Base-by-base conservation (phyloP, 2,113 vertebrate genomes). In the Chamaea fasciata region DNA sequence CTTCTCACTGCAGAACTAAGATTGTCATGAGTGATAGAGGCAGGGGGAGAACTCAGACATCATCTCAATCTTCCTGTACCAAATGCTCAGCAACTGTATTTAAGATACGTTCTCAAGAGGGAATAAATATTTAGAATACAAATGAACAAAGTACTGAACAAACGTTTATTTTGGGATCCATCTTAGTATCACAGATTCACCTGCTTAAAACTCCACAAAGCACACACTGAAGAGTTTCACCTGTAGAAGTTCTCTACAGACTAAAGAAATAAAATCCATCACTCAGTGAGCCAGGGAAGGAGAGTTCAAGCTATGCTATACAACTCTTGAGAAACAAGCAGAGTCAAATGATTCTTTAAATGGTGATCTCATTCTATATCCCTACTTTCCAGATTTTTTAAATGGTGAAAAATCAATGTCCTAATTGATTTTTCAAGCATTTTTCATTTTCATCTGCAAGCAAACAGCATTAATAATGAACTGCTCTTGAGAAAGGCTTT, bases 391-490 rank as follows among this genome's bases (percentile, higher is more conserved):
- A 84, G 62, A 78, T 35, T 7, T 64, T 92, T 90, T 89, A 63
- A 88, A 89, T 65, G 63, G 49, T 65, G 30, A 92, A 91, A 94
- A 96, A 92, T 92, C 85, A 86, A 88, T 93, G 50, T 63, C 24
- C 15, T 59, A 41, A 95, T 85, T 91, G 93, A 93, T 93, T 88
- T 95, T 88, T 64, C 59, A 74, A 73, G 62, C 35, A 85, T 80
- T n/a, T 92, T 94, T 95, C 74, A 67, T 93, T 93, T 93, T 74
- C 20, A 63, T 86, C 52, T 74, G 15, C 71, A 83, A 52, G 64
- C 35, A 94, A 94, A 80, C 55, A 33, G 13, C 76, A 83, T 90
- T 90, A 83, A 93, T 80, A 92, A 86, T 94, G 60, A 95, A 94
- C 41, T 33, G 22, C 10, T 59, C 63, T 56, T 64, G 78, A 92